A percentile compares a stretch with the other conserved stretches of the same genome.
These are phyloP conservation scores for Crocidura indochinensis DNA, from an alignment of 2,797 vertebrate genomes.

Conservation along the genomic window DNA sequence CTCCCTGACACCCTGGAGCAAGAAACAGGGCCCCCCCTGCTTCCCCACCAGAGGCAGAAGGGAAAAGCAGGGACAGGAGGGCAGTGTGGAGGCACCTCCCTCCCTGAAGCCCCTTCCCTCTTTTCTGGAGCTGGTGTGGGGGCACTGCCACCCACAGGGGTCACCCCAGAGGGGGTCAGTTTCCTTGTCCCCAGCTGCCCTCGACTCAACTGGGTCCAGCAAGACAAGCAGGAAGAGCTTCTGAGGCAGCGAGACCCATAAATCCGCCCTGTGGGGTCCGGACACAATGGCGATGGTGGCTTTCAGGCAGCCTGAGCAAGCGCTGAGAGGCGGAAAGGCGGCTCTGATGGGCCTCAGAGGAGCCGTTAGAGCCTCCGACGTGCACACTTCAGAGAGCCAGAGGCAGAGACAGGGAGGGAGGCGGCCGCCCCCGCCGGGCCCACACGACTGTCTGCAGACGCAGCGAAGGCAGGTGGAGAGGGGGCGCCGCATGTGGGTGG, in stretches of 20 bases:
- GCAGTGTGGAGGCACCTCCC: not conserved
- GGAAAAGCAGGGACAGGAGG: not conserved
- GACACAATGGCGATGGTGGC: conserved; percentile 64
- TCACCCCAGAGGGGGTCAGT: too few species aligned
- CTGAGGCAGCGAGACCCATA: not conserved
- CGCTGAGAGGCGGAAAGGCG: conserved; percentile 42
- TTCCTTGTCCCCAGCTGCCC: too few species aligned
- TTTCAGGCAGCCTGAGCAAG: conserved; percentile 69
- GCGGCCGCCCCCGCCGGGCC: not conserved
- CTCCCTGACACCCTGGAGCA: accelerated
- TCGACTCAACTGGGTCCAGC: too few species aligned
- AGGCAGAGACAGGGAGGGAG: accelerated
- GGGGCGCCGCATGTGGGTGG: accelerated
- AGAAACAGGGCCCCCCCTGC: too few species aligned
- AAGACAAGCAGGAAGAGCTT: not conserved
- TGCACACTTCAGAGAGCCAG: not conserved
- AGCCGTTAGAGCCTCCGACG: conserved; percentile 55
- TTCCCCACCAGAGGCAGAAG: accelerated
- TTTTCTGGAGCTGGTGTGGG: not conserved
- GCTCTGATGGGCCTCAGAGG: conserved; percentile 64
- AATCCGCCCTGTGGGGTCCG: not conserved
- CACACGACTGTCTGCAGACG: not conserved
- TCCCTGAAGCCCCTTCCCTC: not conserved
- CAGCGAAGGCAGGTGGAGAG: accelerated
- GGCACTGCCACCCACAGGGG: accelerated